Base-by-base conservation (phyloP, 2,888 invertebrate genomes). In the Pycnomerus fuliginosus region DNA sequence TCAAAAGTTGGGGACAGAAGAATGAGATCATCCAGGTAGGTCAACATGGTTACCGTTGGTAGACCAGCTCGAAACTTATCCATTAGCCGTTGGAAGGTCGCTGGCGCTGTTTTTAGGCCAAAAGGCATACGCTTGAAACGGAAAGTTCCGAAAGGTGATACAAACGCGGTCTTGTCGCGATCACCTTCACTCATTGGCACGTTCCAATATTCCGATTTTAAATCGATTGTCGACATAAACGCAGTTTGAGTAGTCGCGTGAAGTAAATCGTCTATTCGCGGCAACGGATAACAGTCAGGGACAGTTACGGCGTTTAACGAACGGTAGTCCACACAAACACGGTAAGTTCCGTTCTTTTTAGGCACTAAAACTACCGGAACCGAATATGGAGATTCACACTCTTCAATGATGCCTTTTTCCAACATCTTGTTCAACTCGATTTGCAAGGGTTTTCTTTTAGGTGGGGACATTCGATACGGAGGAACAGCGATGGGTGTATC, bases 21-120 rank as follows among this genome's bases (percentile, higher is more conserved):
- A 11, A 62, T 56, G 2, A 62, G 20, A 23, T 64, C 61, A 25
- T 62, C 61, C 3, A 62, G 41, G 33, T 62, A 62, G 1, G 37
- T 52, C 1, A 60, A 31, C 2, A 60, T 16, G 5, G 14, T 32
- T 1, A 56, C 27, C 11, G 52, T 45, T n/a, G 24, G 16, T 22
- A 64, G 33, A 11, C 50, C 51, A 14, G 14, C 12, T 17, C 42
- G 27, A 24, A 62, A 51, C 12, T 46, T 30, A 27, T 61, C 58
- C 11, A 59, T 59, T 13, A 55, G 31, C 2, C 58, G 28, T 31
- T 53, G 60, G 31, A 62, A 63, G 1, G 56, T 60, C 4, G 59
- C 50, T 1, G 55, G 53, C 1, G 55, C 53, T 22, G 56, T 61
- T n/a, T 52, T 29, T 22, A 61, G 32, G 3, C 60, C 56, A 31